These are phyloP conservation scores for Lophotriccus pileatus DNA, from an alignment of 2,797 vertebrate species.

Conservation along the genomic window DNA sequence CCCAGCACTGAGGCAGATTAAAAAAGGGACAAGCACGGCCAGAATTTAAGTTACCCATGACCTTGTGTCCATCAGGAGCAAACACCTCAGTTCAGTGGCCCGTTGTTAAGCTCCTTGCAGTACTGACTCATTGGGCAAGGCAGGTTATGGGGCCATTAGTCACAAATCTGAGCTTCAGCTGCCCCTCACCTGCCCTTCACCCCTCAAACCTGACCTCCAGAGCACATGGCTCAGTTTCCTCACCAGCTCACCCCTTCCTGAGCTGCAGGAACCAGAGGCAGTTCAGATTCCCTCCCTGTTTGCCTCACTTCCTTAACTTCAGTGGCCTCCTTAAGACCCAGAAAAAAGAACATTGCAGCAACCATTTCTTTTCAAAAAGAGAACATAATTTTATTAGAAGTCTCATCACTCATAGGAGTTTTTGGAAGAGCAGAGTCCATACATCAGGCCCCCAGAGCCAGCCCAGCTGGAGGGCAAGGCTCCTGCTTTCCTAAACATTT, in stretches of 20 bases:
- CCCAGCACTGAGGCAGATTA: not conserved
- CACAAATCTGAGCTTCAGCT: not conserved
- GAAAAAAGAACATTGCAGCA: not conserved
- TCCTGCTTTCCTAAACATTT: not conserved
- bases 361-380: not conserved
- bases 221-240: not conserved
- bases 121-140: not conserved
- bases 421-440: not conserved
- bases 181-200: not conserved
- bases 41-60: not conserved
- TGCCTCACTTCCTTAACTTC: not conserved
- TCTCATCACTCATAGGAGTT: not conserved
- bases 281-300: not conserved
- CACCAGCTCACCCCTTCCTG: not conserved
- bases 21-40: not conserved
- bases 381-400: conserved; percentile 27
- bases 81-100: not conserved
- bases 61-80: not conserved
- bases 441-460: not conserved
- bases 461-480: not conserved
- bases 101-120: rapidly evolving
- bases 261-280: not conserved
- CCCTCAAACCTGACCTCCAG: not conserved
- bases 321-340: not conserved
- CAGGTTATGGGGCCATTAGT: not conserved